Conservation (phyloP, 2,888 invertebrate species). For the Nyleta sp. region DNA sequence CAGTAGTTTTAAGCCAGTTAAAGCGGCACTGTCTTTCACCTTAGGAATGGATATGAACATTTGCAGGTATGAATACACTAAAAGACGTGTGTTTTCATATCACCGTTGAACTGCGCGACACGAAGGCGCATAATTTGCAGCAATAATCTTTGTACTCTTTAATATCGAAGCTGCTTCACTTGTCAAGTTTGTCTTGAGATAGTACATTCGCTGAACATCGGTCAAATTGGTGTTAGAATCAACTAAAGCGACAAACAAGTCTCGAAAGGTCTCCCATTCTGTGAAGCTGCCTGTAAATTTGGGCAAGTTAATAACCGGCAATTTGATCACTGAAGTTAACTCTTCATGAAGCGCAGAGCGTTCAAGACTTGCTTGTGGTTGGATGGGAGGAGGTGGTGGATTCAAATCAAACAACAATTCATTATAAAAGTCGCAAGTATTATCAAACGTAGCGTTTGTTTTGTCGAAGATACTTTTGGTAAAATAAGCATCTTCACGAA, state of each 20-base stretch:
- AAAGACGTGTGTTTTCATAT: conserved; percentile 2
- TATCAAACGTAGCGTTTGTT: too few relatives aligned
- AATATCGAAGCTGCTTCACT: conserved; percentile 3
- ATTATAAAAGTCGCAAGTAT: too few relatives aligned
- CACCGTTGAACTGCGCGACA: not conserved
- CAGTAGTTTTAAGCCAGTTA: not conserved
- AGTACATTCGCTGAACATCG: conserved; percentile 2
- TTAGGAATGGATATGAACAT: conserved; percentile 1
- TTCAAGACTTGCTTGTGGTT: too few relatives aligned
- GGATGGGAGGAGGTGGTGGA: too few relatives aligned
- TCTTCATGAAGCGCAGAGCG: too few relatives aligned
- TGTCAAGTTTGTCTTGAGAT: not conserved
- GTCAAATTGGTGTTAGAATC: not conserved
- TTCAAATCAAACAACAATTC: too few relatives aligned
- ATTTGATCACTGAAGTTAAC: too few relatives aligned
- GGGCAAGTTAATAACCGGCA: not conserved
- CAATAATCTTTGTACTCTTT: not conserved
- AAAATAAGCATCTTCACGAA: too few relatives aligned
- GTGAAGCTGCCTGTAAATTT: not conserved
- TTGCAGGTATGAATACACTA: conserved; percentile 13
- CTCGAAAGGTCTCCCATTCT: not conserved
- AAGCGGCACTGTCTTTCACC: conserved; percentile 1
- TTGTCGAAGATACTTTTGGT: too few relatives aligned
- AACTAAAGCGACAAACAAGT: conserved; percentile 2
- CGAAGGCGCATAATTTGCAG: not conserved